Base-by-base conservation (phyloP, 2,888 invertebrate species). In the Ephialtes manifestator region DNA sequence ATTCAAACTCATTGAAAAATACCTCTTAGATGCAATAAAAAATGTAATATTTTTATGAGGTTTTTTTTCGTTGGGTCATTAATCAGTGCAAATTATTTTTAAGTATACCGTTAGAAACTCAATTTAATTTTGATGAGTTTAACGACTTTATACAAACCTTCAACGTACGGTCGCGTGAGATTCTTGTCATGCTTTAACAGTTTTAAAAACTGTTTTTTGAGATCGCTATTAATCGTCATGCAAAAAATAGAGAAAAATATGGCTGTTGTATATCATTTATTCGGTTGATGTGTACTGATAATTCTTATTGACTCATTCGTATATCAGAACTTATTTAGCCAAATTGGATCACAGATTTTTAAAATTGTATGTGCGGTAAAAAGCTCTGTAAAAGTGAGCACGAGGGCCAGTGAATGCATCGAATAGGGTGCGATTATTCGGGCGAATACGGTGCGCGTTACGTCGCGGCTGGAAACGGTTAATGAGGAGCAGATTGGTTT, bases 401-500 rank as follows among this genome's bases (percentile, higher is more conserved):
- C 15, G 24, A 79, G 63, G 35, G 46, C 75, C 35, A 39, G 65
- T 68, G 76, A 31, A 60, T 43, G 24, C 51, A 55, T 53, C 39
- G 77, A 74, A 77, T 58, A 31, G 79, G 48, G 71, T 18, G 58
- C 46, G 31, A 75, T 84, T 78, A 77, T 48, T 80, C 67, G 43
- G 67, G 55, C 55, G 81, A 84, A 68, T 58, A 65, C 51, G 65
- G 77, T 24, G 51, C 58, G 58, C 60, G 67, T 75, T 74, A 35
- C 58, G 31, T 68, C 55, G 68, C 60, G 84, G 75, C 83, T 79
- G 81, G 86, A 87, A 87, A 88, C 83, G 87, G 86, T 87, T 89
- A 91, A 92, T 87, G 89, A 89, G 87, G 87, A 89, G 89, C 87
- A 89, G 91, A 91, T 91, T 91, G 88, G 87, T 85, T 88, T 81